Percentiles rank a stretch among this genome's conserved stretches.
phyloP scores from a whole-genome alignment of 2,888 invertebrate species.

The Brachyptera risi region DNA sequence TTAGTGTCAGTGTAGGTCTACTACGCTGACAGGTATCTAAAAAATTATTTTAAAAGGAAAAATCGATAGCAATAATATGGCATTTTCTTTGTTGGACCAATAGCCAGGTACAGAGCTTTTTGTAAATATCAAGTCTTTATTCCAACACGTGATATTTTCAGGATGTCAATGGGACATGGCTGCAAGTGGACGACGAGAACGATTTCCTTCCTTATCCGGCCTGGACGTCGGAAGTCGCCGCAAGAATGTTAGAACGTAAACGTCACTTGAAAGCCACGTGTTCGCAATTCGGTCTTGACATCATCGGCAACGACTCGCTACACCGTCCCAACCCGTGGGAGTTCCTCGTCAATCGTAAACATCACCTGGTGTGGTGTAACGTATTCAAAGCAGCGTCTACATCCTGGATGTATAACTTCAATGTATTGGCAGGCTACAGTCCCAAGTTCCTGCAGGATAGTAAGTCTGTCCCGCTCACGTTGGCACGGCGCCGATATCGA shows the following conservation, averaged over 20 bases:
- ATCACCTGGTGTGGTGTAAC: constrained; percentile 57
- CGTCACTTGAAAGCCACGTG: constrained; percentile 58
- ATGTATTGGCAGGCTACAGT: constrained; percentile 77
- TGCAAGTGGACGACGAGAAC: background rate
- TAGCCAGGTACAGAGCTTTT: no score
- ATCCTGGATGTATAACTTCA: constrained; percentile 90
- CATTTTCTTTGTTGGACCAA: no score
- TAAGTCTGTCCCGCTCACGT: constrained; percentile 69
- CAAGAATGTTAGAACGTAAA: constrained; percentile 56
- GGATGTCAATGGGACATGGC: constrained; percentile 3
- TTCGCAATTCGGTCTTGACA: constrained; percentile 56
- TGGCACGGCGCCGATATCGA: constrained; percentile 76
- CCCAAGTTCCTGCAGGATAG: constrained; percentile 71
- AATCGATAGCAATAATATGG: no score
- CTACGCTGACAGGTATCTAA: no score
- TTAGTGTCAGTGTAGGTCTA: no score
- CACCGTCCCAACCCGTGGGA: constrained; percentile 77
- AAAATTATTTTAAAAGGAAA: no score
- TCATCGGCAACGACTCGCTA: constrained; percentile 45
- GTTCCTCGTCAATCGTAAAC: constrained; percentile 73
- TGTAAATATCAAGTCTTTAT: no score
- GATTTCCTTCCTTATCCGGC: constrained; percentile 11
- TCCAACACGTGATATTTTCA: no score
- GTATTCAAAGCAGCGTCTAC: constrained; percentile 68
- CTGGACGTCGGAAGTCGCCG: constrained; percentile 45